Evolutionary conservation across 92 coral and sea anemone species (phyloP), one percentile per base, ranked within the genome.

Genomic region (Isaurus tuberculatus): DNA sequence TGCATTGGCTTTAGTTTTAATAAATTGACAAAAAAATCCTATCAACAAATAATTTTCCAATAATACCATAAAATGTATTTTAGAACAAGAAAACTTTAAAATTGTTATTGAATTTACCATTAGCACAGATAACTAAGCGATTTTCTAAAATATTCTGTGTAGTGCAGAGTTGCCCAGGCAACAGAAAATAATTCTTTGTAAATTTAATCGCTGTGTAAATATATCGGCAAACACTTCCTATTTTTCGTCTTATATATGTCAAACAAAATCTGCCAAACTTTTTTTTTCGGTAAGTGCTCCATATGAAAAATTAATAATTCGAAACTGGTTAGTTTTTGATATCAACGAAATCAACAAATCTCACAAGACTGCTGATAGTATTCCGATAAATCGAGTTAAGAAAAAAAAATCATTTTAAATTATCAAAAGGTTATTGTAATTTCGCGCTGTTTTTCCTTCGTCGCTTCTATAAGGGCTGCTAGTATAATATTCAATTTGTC

Each of bases 241-340:
- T 70, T 70, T 70, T 70, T 36, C 74, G 74, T 42, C 48, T 70
- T 17, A 22, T n/a, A n/a, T 70, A 8, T n/a, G 74, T 34, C 51
- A 34, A 16, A 36, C 74, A 70, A 70, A 70, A 37, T 17, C 26
- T 55, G 63, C 63, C 63, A 55, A 22, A 3, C 4, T 55, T 55
- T 55, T 22, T 55, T 55, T 55, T 53, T 53, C 61, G 63, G 63
- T 9, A 55, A 55, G 63, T n/a, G 58, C 22, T 55, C 3, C 26
- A 19, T 26, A 19, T 55, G 8, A 55, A 55, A 55, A n/a, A 55
- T 55, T 55, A 55, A 55, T 55, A 55, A 20, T 55, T 6, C 26
- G 7, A 55, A 55, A 6, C 9, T 55, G 8, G 25, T 19, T 19
- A 55, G 25, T 8, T 19, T 55, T 55, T n/a, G 63, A 51, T 51